These are phyloP conservation scores for Lordiphosa andalusiaca DNA, from an alignment of 2,888 invertebrate genomes.

Conservation along the genomic window DNA sequence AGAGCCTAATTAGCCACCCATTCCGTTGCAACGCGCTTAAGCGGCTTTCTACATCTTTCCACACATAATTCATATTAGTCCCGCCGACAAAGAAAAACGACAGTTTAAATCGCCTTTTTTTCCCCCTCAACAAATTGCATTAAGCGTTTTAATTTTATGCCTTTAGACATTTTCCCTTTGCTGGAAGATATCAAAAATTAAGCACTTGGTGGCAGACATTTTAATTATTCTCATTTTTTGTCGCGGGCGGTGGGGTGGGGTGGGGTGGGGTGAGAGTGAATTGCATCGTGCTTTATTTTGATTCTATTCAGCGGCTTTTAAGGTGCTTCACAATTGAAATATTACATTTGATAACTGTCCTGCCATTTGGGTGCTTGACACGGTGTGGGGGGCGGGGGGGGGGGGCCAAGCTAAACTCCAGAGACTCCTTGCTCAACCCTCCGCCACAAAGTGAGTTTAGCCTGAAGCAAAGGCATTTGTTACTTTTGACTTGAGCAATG, in stretches of 20 bases:
- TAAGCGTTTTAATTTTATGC: slow-evolving; percentile 58
- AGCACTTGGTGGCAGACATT: slow-evolving; percentile 4
- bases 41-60: slow-evolving; percentile 1
- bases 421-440: no score
- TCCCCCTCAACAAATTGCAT: slow-evolving; percentile 56
- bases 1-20: no score
- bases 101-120: slow-evolving; percentile 45
- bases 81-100: slow-evolving; percentile 8
- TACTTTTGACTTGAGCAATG: slow-evolving; percentile 39
- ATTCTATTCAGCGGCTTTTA: slow-evolving; percentile 49
- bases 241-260: not conserved
- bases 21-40: no score
- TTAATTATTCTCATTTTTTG: slow-evolving; percentile 27
- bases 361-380: not conserved
- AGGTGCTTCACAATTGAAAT: slow-evolving; percentile 53
- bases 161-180: slow-evolving; percentile 14
- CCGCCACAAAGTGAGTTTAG: no score
- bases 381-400: no score
- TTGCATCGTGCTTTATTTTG: slow-evolving; percentile 37
- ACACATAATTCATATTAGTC: not conserved
- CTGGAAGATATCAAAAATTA: slow-evolving; percentile 1
- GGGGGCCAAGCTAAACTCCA: not conserved
- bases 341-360: slow-evolving; percentile 59
- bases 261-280: no score
- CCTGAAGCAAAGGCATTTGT: no score